Base-by-base conservation (phyloP, 2,113 vertebrate species). In the Fregata magnificens region DNA sequence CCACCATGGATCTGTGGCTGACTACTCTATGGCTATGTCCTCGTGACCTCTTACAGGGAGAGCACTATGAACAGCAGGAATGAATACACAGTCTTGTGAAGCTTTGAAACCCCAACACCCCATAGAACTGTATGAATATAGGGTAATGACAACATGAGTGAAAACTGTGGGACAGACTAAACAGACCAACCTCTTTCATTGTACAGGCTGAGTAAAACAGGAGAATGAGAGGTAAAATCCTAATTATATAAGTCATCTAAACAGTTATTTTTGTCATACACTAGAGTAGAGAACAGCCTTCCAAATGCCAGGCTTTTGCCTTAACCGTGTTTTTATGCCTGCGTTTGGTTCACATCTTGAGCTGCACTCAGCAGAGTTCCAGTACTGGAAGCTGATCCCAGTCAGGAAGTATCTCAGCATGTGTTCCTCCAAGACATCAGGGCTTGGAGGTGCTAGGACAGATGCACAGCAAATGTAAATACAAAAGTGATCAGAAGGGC, bases 381-480 rank as follows among this genome's bases (percentile, higher is more conserved):
- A 44, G 13, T 42, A 17, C 52, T 84, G 55, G 82, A 86, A 90
- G 52, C 19, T 97, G 59, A 88, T 26, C 55, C 80, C 36, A 40
- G 53, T 82, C 94, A 95, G 96, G 83, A 97, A 95, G 36, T 56
- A 38, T 76, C 88, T 89, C 86, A 94, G 78, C 2, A 1, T 87
- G 86, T 90, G 34, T 82, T 96, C 86, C n/a, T 87, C 45, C 47
- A 82, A 70, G 34, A 67, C 49, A 69, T 82, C 44, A 58, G 86
- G 38, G 49, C 53, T 79, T 82, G 45, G 62, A 70, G 77, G 61
- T 62, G 66, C 29, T 72, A 44, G 22, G 70, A 82, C 88, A 95
- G 81, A 95, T 95, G 89, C 50, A 80, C 38, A 87, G 62, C 81
- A 95, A 97, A 97, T 91, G 77, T 91, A 82, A 91, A 89, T n/a